Evolutionary conservation across 2,797 vertebrate genomes (phyloP).

Genomic region (Cryptoprocta ferox): DNA sequence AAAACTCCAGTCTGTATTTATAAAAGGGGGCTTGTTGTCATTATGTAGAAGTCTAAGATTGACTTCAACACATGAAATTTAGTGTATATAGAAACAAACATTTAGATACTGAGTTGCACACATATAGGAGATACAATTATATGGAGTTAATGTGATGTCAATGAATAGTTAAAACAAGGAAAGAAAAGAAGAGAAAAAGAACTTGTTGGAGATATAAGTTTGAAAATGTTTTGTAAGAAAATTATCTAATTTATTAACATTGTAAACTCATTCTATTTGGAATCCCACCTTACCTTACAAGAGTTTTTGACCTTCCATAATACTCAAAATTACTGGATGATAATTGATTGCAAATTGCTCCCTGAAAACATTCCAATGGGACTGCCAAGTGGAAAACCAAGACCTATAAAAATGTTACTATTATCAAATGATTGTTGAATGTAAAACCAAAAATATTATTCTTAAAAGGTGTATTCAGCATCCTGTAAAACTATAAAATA

Average conservation of each 20-base stretch:
- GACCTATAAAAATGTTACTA: neutral
- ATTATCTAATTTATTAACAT: neutral
- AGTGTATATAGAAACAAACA: neutral
- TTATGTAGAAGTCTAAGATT: neutral
- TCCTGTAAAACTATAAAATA: neutral
- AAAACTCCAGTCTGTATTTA: neutral
- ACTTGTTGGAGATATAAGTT: neutral
- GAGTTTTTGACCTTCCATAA: neutral
- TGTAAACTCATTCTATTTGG: neutral
- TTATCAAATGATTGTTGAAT: neutral
- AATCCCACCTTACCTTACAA: neutral
- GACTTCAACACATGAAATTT: slow-evolving; percentile 9
- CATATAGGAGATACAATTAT: neutral
- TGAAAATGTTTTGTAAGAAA: neutral
- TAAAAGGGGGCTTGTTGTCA: neutral
- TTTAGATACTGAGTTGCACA: neutral
- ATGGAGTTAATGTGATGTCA: neutral
- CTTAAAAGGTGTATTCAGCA: neutral
- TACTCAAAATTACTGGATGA: neutral
- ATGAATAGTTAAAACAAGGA: neutral
- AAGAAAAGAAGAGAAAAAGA: too few species aligned
- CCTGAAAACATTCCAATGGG: neutral
- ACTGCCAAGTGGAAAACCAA: neutral
- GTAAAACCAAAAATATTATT: neutral
- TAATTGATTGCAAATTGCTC: neutral